Conservation (phyloP, 2,113 vertebrate species). For the Gracilinanus agilis region DNA sequence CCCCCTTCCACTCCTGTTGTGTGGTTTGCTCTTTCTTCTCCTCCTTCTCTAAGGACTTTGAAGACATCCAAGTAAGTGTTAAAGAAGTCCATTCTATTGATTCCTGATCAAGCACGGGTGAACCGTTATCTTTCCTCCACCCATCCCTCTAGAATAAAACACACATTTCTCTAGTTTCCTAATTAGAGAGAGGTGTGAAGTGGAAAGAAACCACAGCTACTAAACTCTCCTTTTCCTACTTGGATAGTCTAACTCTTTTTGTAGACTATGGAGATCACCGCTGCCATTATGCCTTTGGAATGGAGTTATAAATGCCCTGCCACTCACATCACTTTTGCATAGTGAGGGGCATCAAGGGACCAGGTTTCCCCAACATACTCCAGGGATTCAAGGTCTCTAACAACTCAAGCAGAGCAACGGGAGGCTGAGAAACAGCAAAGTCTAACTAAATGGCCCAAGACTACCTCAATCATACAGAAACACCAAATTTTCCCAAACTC, state of each 20-base stretch:
- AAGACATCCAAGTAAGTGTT: background rate
- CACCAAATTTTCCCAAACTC: background rate
- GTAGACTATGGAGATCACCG: background rate
- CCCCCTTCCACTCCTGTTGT: background rate
- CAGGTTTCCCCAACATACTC: background rate
- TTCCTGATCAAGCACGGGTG: background rate
- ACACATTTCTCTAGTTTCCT: background rate
- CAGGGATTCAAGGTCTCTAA: background rate
- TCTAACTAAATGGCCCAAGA: background rate
- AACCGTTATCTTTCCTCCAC: background rate
- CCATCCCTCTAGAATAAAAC: background rate
- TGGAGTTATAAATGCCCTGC: background rate
- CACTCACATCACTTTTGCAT: background rate
- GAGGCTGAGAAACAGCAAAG: background rate
- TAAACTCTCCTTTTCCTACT: background rate
- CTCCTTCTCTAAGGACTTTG: background rate
- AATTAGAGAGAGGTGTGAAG: background rate
- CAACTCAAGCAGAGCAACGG: background rate
- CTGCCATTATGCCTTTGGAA: background rate
- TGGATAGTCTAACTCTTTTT: background rate
- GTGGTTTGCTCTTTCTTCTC: background rate
- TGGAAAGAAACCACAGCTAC: background rate
- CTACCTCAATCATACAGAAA: background rate
- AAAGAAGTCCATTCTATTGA: background rate
- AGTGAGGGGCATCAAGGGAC: background rate